These are phyloP conservation scores for Macrobrachium rosenbergii DNA, from an alignment of 1,140 invertebrate genomes.

Conservation along the genomic window DNA sequence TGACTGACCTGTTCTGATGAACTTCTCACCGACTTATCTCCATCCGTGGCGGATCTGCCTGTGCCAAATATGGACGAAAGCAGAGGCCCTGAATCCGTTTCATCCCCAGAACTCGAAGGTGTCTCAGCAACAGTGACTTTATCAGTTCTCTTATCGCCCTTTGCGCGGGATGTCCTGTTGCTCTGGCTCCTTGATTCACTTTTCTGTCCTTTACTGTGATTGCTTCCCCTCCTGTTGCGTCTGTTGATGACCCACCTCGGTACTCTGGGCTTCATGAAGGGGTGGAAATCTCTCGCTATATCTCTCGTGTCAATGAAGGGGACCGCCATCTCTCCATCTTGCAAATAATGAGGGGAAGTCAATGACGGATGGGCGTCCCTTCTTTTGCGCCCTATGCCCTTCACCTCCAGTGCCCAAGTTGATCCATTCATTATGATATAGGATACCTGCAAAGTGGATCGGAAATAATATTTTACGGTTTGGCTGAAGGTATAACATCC, in stretches of 20 bases:
- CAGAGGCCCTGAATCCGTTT: too few species aligned
- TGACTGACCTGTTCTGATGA: too few species aligned
- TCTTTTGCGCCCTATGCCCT: slow-evolving; percentile 40
- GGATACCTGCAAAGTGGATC: slow-evolving; percentile 42
- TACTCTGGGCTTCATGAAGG: not conserved
- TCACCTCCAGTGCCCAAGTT: slow-evolving; percentile 59
- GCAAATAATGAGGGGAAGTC: not conserved
- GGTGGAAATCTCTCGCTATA: slow-evolving; percentile 17
- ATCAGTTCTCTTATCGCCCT: not conserved
- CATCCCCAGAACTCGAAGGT: too few species aligned
- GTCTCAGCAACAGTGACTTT: not conserved
- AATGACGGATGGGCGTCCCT: slow-evolving; percentile 8
- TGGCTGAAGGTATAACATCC: not conserved
- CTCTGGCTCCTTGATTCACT: not conserved
- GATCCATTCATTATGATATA: slow-evolving; percentile 57
- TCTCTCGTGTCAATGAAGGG: slow-evolving; percentile 56
- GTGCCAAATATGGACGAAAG: too few species aligned
- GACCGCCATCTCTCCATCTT: slow-evolving; percentile 28
- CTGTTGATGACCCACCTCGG: slow-evolving; percentile 10
- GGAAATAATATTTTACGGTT: not conserved
- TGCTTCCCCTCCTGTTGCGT: slow-evolving; percentile 20
- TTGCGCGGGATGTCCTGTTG: not conserved
- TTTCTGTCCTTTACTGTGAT: not conserved
- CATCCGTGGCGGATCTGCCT: too few species aligned
- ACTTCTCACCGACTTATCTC: too few species aligned